A percentile compares a stretch with the other conserved stretches of the same genome.
These are phyloP conservation scores for Coreius guichenoti DNA, from an alignment of 2,797 vertebrate genomes.

Conservation along the genomic window DNA sequence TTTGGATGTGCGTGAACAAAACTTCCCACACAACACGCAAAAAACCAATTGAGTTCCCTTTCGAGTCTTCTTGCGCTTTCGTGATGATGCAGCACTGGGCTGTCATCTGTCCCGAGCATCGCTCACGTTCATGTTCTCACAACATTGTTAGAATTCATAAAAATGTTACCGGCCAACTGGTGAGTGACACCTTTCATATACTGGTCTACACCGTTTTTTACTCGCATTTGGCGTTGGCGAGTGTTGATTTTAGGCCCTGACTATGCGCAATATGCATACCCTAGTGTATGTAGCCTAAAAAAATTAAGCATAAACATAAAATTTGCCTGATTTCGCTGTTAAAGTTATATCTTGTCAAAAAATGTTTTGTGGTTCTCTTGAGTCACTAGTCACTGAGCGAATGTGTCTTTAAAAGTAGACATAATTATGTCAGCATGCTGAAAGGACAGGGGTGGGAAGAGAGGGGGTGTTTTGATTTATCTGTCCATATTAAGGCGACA, in stretches of 20 bases:
- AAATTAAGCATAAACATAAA: background rate
- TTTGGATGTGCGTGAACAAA: too few species aligned
- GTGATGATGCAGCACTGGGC: background rate
- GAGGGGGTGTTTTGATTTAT: conserved; percentile 50
- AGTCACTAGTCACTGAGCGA: conserved; percentile 5
- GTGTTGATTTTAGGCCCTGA: background rate
- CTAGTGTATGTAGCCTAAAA: background rate
- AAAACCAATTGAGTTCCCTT: too few species aligned
- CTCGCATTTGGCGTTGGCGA: background rate
- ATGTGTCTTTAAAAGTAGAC: conserved; percentile 26
- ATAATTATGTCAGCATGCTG: conserved; percentile 20
- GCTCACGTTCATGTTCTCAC: background rate
- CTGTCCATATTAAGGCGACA: conserved; percentile 65
- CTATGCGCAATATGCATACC: background rate
- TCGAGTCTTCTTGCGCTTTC: background rate
- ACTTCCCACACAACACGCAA: too few species aligned
- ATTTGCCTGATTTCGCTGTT: background rate
- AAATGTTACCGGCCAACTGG: too few species aligned
- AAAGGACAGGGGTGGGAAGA: background rate
- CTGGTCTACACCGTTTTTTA: background rate
- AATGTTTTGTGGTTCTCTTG: background rate
- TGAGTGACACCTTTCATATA: background rate
- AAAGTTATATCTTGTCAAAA: background rate
- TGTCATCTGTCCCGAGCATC: background rate
- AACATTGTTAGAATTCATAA: too few species aligned